Evolutionary conservation across 2,113 vertebrate genomes (phyloP), one percentile per base, ranked within the genome.

Genomic region (Tragelaphus imberbis): DNA sequence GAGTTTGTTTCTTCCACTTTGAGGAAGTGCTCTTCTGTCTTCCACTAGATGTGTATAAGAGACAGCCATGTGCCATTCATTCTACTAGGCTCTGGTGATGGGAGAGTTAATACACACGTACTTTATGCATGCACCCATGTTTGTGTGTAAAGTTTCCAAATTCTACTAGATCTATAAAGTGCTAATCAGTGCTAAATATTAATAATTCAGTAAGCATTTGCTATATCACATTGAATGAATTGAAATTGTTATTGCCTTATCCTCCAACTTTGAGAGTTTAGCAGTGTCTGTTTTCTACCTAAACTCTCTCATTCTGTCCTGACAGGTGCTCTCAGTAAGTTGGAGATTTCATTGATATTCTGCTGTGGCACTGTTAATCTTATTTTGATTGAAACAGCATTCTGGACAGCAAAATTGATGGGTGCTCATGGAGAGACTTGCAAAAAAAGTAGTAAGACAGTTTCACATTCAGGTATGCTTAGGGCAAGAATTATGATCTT

Each of bases 341-440:
- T 55, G 59, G 86, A 97, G 75, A 89, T 96, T 94, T 93, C 56
- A 94, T 88, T 95, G 88, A 90, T 97, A 95, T 94, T 97, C 77
- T 85, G 23, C 81, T 92, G 40, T 92, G 88, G 44, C 68, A 95
- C 80, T 82, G 53, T 90, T 97, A 90, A 92, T 96, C 88, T 97
- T 92, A 85, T 95, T 95, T 97, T 94, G 53, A 94, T 94, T 95
- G 94, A 95, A 97, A 96, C 40, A 90, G 56, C 63, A 58, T 82
- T 89, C 33, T 90, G 25, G 90, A 95, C 40, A 95, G 91, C 47
- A 97, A 95, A 97, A 97, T 90, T 97, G 88, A 96, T 98, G 82
- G 19, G 5, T 88, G 40, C 36, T 97, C 90, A 81, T 36, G 7
- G 28, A 81, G 40, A 96, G 28, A 88, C 7, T 63, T 84, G 40